Base-by-base conservation (phyloP, 2,888 invertebrate genomes). In the Ischnura elegans region DNA sequence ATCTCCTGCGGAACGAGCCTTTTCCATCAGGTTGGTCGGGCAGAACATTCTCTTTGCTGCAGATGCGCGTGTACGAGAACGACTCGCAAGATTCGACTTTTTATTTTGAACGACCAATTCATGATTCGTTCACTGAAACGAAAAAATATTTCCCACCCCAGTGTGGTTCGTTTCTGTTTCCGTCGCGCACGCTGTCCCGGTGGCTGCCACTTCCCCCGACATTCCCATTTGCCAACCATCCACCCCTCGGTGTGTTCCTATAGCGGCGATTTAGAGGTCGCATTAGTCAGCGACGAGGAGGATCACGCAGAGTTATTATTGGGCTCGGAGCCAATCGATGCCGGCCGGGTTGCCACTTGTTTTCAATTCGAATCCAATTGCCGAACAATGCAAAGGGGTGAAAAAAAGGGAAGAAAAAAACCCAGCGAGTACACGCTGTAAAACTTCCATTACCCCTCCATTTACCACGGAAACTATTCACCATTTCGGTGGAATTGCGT, bases 261-360 rank as follows among this genome's bases (percentile, higher is more conserved):
- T 25, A 36, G 76, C 36, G 76, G 76, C 76, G 36, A 76, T 36
- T 36, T 10, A 76, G 76, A 36, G 76, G 76, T 76, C 76, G 76
- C 76, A 36, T 76, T 76, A 36, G 76, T 76, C 76, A 76, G 76
- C 36, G 76, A 36, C 76, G 76, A 76, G 76, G 76, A 29, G 25
- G 76, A 76, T 76, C 76, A 76, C 76, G 76, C 36, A 76, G 43
- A 46, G 86, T 86, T 86, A 86, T 46, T 86, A 43, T 46, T n/a
- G 86, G 43, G 25, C 61, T 61, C 25, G 8, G 36, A 42, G 36
- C 90, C 90, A 61, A 90, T 90, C 90, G 90, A 90, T 90, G 90
- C 43, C 61, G 90, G 43, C 90, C 90, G 25, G 19, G n/a, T 55
- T 51, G 19, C 87, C 86, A 86, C 86, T 86, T 86, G 43, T 86